Evolutionary conservation across 2,797 vertebrate genomes (phyloP).

Genomic region (Chelon auratus): DNA sequence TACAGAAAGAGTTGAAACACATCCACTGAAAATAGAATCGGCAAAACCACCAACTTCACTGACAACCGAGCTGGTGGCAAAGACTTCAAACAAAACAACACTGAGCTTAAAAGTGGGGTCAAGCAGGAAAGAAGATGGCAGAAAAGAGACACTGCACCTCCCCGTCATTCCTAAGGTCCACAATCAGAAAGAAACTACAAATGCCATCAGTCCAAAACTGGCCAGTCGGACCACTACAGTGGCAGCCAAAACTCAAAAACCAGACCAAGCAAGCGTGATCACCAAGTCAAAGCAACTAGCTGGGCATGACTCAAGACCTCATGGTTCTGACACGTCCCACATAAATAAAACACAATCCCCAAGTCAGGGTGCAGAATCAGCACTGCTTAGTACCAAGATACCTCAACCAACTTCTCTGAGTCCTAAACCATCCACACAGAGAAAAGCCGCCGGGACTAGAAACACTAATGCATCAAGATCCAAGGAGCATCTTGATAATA

Average conservation of each 20-base stretch:
- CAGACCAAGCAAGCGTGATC: not conserved
- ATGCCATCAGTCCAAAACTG: conserved; percentile 20
- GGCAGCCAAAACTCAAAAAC: conserved; percentile 10
- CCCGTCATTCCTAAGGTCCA: conserved; percentile 2
- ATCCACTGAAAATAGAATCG: not conserved
- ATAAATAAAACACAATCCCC: not conserved
- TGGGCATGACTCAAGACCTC: not conserved
- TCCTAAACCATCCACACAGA: conserved; percentile 37
- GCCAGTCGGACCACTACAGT: conserved; percentile 7
- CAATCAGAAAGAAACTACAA: conserved; percentile 13
- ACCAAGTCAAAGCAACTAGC: conserved; percentile 2
- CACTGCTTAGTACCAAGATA: conserved; percentile 9
- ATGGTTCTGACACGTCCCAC: not conserved
- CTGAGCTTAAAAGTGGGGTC: conserved; percentile 23
- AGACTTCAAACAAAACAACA: conserved; percentile 29
- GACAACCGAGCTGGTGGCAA: conserved; percentile 9
- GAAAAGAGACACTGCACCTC: conserved; percentile 2
- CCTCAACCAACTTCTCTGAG: conserved; percentile 21
- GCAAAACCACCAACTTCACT: not conserved
- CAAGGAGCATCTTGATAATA: conserved; percentile 28
- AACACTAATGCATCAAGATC: not conserved
- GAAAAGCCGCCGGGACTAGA: not conserved
- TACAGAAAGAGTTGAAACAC: conserved; percentile 10
- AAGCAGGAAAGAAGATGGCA: conserved; percentile 13
- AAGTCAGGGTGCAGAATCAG: conserved; percentile 19